These are phyloP conservation scores for Steinernema scapterisci DNA, from an alignment of 2,888 invertebrate genomes.

Conservation along the genomic window DNA sequence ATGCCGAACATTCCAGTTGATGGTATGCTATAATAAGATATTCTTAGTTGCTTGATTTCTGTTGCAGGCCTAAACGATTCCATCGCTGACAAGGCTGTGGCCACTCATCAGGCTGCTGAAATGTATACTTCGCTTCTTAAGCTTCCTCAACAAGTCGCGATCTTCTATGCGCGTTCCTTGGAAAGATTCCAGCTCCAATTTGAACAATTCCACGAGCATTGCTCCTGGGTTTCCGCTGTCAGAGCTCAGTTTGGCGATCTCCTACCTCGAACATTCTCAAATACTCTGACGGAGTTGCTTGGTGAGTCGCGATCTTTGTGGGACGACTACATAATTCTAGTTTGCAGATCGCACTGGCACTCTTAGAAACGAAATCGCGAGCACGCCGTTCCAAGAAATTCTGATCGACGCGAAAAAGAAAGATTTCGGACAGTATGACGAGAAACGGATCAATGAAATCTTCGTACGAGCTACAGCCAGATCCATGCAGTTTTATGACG, in stretches of 20 bases:
- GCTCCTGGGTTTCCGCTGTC: not conserved
- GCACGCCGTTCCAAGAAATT: not conserved
- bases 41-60: not conserved
- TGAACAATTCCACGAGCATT: constrained; percentile 6
- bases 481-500: not conserved
- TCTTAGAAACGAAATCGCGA: not conserved
- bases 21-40: not conserved
- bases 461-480: not conserved
- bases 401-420: not conserved
- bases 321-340: not conserved
- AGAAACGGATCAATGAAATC: not conserved
- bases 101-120: not conserved
- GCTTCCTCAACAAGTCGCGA: constrained; percentile 40
- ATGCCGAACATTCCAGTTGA: not conserved
- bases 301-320: too few relatives aligned
- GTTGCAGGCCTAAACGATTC: not conserved
- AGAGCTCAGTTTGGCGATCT: not conserved
- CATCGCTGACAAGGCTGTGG: not conserved
- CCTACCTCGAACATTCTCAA: not conserved
- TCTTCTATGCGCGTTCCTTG: constrained; percentile 41
- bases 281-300: not conserved
- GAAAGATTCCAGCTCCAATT: not conserved
- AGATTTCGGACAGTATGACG: constrained; percentile 18
- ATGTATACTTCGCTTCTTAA: not conserved
- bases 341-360: not conserved